Evolutionary conservation across 1,140 invertebrate genomes (phyloP), one percentile per base, ranked within the genome.

Genomic region (Lanistes nyassanus): DNA sequence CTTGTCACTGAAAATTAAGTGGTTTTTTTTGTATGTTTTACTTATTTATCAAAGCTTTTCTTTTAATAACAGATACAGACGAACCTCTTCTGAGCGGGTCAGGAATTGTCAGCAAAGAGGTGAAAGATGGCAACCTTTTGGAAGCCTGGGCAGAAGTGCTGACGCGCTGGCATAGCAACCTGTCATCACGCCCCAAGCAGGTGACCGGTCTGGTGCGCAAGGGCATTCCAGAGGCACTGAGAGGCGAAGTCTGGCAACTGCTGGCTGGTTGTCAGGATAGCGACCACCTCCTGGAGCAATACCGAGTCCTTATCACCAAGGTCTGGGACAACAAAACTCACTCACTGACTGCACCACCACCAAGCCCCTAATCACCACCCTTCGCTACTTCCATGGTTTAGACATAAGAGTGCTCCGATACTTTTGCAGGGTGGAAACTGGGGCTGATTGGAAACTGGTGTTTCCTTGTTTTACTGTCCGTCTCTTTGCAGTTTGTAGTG

Each of bases 221-320:
- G 72, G 84, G 85, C 34, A 95, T 99, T 75, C 98, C 98, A 0
- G 97, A 99, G 90, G 96, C 97, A 2, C 90, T 99, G 3, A 91
- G 98, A 62, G 97, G 97, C 0, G 97, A 99, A 90, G 97, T 99
- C 29, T 99, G 98, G 98, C 96, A 98, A 85, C 92, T 98, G 70
- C 90, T 99, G 75, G 94, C 96, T 51, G 94, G 94, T 73, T 94
- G 95, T 73, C 94, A 96, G 82, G 94, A 95, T 76, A 91, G 92
- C 68, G 93, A 94, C 69, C 94, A 98, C 87, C 95, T 98, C 92
- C 87, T 98, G 92, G 96, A 98, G 81, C 94, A 93, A 34, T 99
- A 99, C 87, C 92, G 96, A 83, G 92, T 94, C 56, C 92, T 99
- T 16, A 96, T 99, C 74, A 96, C 95, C 64, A 97, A 98, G 90